Conservation (phyloP, 1,140 invertebrate species). For the Cotesia vestalis region DNA sequence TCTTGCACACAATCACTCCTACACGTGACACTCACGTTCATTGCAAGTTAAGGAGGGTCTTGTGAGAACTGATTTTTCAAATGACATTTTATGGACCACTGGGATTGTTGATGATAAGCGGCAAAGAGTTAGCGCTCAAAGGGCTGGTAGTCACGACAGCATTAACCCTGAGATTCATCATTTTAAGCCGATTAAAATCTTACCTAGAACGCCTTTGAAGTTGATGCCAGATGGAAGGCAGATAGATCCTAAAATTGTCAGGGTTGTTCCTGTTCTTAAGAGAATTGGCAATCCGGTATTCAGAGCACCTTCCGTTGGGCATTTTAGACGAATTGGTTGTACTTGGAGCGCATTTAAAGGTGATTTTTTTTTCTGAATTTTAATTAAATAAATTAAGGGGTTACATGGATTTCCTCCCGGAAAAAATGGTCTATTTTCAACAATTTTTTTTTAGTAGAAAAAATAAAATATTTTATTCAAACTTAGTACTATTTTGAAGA, state of each 20-base stretch:
- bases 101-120: constrained; percentile 45
- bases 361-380: constrained; percentile 38
- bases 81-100: constrained; percentile 18
- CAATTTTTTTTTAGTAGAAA: too few relatives aligned
- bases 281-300: constrained; percentile 48
- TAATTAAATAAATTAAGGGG: too few relatives aligned
- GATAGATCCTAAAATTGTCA: constrained; percentile 61
- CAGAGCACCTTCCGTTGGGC: constrained; percentile 54
- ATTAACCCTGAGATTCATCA: constrained; percentile 70
- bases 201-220: constrained; percentile 63
- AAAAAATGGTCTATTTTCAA: too few relatives aligned
- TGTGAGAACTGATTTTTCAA: background rate
- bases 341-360: constrained; percentile 64
- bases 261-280: constrained; percentile 57
- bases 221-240: constrained; percentile 57
- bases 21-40: background rate
- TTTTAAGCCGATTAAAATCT: constrained; percentile 69
- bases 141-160: constrained; percentile 67
- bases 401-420: too few relatives aligned
- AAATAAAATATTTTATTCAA: too few relatives aligned
- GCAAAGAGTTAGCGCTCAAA: constrained; percentile 60
- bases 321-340: constrained; percentile 57
- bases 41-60: constrained; percentile 7
- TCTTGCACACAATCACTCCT: too few relatives aligned
- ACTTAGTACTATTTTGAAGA: too few relatives aligned